phyloP scores from a whole-genome alignment of 2,113 vertebrate species.

The Oxyura jamaicensis region DNA sequence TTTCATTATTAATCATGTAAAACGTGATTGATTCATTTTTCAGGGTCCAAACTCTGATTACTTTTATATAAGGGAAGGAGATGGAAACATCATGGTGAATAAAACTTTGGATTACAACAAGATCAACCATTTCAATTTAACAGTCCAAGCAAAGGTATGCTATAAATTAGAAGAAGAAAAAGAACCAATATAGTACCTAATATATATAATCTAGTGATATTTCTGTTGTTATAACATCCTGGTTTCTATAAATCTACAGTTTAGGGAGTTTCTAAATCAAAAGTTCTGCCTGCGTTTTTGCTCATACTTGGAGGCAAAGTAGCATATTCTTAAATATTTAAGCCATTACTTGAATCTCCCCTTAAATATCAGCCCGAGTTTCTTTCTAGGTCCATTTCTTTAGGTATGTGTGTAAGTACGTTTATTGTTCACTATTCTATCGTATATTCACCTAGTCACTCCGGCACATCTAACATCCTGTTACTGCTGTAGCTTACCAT shows the following conservation, averaged over 20 bases:
- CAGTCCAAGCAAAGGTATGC: conserved; percentile 76
- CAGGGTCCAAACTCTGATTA: conserved; percentile 72
- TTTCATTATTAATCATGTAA: background rate
- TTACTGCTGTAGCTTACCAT: background rate
- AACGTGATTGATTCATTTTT: background rate
- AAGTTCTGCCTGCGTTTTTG: background rate
- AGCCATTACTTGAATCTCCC: background rate
- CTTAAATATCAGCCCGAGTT: background rate
- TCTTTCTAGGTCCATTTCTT: background rate
- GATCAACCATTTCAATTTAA: conserved; percentile 68
- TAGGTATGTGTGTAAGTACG: background rate
- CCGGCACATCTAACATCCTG: background rate
- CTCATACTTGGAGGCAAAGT: background rate
- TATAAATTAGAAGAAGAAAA: background rate
- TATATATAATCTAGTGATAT: too few relatives aligned
- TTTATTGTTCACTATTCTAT: background rate
- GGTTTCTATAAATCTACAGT: background rate
- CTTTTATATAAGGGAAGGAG: conserved; percentile 66
- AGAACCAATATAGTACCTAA: background rate
- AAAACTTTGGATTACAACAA: conserved; percentile 77
- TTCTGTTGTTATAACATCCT: background rate
- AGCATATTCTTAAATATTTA: background rate
- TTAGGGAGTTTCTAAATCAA: background rate
- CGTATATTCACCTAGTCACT: background rate
- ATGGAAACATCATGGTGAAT: conserved; percentile 72